Evolutionary conservation across 23 tunicate species (phyloP).

Genomic region (Ascidia mentula): DNA sequence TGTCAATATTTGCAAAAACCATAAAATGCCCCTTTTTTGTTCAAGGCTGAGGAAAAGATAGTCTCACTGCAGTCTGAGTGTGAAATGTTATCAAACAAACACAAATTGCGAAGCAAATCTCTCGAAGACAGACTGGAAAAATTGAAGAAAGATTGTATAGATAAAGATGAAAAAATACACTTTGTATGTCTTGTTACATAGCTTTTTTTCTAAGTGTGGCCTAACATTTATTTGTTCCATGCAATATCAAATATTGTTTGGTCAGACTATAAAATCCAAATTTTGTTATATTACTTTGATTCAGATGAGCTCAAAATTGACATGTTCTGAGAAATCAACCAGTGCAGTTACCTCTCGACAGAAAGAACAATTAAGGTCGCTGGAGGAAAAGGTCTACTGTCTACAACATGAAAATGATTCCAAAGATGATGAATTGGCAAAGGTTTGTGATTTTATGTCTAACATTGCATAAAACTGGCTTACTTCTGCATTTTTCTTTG

Average conservation of each 20-base stretch:
- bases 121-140: constrained; percentile 27
- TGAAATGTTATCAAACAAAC: neutral
- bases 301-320: neutral
- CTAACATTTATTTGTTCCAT: neutral
- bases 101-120: constrained; percentile 4
- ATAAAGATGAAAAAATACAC: constrained; percentile 25
- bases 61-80: neutral
- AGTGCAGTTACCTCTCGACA: constrained; percentile 8
- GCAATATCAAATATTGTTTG: neutral
- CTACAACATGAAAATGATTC: constrained; percentile 19
- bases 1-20: too few species aligned
- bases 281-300: neutral
- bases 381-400: constrained; percentile 30
- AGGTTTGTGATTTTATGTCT: too few species aligned
- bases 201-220: neutral
- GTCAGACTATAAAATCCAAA: neutral
- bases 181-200: neutral
- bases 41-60: neutral
- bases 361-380: constrained; percentile 17
- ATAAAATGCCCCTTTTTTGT: too few species aligned
- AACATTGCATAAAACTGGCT: too few species aligned
- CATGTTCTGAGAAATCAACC: neutral
- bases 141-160: constrained; percentile 12
- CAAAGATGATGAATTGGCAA: constrained; percentile 26
- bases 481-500: too few species aligned